Evolutionary conservation across 2,888 invertebrate species (phyloP).

Genomic region (Lasioglossum villosulum): DNA sequence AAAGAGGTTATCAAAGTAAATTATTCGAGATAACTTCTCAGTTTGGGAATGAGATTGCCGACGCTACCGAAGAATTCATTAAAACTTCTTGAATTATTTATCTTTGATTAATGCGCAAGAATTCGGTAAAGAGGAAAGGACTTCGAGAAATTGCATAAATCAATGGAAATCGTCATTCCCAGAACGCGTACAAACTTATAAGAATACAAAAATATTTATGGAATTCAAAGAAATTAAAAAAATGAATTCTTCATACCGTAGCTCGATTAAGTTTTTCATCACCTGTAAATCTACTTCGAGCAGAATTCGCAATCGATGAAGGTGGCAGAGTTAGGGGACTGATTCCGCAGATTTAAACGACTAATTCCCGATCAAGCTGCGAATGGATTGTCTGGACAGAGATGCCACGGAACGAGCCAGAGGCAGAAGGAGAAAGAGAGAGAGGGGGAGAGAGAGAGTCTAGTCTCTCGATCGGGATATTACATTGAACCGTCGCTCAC

Average conservation of each 20-base stretch:
- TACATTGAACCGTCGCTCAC: conserved; percentile 34
- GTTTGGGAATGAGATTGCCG: not conserved
- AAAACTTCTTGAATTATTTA: not conserved
- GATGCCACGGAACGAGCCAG: not conserved
- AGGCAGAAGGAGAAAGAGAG: not conserved
- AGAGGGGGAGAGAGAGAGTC: not conserved
- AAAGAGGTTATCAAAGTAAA: not conserved
- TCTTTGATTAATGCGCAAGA: not conserved
- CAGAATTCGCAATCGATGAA: not conserved
- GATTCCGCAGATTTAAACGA: not conserved
- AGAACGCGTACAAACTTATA: not conserved
- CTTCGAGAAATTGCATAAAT: not conserved
- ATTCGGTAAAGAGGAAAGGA: not conserved
- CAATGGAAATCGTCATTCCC: not conserved
- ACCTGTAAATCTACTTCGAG: not conserved
- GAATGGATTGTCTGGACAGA: conserved; percentile 5
- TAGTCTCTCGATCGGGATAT: conserved; percentile 29
- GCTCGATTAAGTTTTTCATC: not conserved
- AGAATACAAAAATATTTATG: not conserved
- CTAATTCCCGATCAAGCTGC: not conserved
- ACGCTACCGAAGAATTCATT: not conserved
- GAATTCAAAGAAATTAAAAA: not conserved
- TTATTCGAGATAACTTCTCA: not conserved
- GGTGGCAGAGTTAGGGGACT: conserved; percentile 1
- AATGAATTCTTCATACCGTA: not conserved